These are phyloP conservation scores for Drosophila bocki DNA, from an alignment of 1,140 invertebrate genomes.

Conservation along the genomic window DNA sequence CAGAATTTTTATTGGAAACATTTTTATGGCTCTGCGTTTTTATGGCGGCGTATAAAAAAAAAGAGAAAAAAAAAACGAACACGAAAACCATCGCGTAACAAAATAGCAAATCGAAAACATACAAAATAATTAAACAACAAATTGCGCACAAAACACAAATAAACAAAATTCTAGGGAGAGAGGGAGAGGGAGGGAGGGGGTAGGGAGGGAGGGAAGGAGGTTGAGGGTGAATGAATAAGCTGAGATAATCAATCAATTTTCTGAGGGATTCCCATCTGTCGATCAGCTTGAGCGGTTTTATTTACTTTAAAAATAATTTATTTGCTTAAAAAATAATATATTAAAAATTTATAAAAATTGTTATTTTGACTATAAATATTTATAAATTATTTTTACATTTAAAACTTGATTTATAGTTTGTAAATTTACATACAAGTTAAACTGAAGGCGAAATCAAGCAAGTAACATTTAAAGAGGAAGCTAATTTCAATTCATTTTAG, in stretches of 20 bases:
- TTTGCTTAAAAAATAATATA: no score
- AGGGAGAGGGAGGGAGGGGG: neutral
- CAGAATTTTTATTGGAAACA: constrained; percentile 70
- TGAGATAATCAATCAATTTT: constrained; percentile 40
- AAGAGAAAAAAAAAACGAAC: constrained; percentile 9
- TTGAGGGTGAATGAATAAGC: constrained; percentile 1
- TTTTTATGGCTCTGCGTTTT: constrained; percentile 73
- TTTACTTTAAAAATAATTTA: no score
- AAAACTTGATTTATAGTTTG: no score
- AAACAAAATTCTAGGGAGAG: constrained; percentile 34
- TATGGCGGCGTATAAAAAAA: constrained; percentile 67
- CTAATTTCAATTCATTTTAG: neutral
- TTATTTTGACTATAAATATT: no score
- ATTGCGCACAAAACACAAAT: constrained; percentile 62
- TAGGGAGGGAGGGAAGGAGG: neutral
- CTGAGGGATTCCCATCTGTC: constrained; percentile 1
- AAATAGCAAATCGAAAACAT: constrained; percentile 67
- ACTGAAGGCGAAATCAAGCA: no score
- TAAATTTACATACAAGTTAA: no score
- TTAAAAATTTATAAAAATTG: no score
- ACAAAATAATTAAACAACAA: constrained; percentile 64
- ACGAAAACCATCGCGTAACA: constrained; percentile 48
- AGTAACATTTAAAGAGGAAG: neutral
- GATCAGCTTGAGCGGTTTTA: neutral
- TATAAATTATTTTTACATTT: no score